phyloP scores from a whole-genome alignment of 2,113 vertebrate genomes.

The Ciconia maguari region DNA sequence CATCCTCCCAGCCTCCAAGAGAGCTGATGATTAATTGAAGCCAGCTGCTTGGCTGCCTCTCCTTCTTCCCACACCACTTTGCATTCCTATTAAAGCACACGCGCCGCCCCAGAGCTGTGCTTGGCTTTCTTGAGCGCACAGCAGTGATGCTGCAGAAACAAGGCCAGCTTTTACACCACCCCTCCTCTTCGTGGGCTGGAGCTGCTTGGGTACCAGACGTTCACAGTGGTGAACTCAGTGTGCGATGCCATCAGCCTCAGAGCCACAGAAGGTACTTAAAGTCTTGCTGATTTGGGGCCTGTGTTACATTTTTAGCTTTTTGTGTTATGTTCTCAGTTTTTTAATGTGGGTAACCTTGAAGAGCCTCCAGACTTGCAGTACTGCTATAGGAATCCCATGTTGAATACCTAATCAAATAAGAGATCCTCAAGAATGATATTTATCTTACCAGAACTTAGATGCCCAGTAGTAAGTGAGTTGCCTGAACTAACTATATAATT shows the following conservation, averaged over 20 bases:
- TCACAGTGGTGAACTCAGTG: rapidly evolving
- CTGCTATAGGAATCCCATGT: background rate
- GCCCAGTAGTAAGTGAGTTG: background rate
- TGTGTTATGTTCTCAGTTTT: background rate
- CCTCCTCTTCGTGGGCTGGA: background rate
- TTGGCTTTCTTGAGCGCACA: background rate
- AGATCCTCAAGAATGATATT: background rate
- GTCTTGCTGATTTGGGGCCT: background rate
- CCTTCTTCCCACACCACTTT: background rate
- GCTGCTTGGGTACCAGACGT: background rate
- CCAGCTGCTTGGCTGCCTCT: slow-evolving; percentile 2
- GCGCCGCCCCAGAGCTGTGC: background rate
- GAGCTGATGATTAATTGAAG: background rate
- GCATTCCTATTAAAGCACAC: background rate
- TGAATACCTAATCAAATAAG: background rate
- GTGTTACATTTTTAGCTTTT: background rate
- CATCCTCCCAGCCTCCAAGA: background rate
- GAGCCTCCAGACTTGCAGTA: background rate
- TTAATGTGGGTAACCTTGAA: background rate
- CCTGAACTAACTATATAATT: rapidly evolving
- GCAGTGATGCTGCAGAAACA: background rate
- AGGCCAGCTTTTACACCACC: background rate
- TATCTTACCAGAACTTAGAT: background rate
- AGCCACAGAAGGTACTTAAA: background rate
- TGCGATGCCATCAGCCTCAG: background rate